These are phyloP conservation scores for Ceyx melanurus DNA, from an alignment of 2,113 vertebrate genomes.

Conservation along the genomic window DNA sequence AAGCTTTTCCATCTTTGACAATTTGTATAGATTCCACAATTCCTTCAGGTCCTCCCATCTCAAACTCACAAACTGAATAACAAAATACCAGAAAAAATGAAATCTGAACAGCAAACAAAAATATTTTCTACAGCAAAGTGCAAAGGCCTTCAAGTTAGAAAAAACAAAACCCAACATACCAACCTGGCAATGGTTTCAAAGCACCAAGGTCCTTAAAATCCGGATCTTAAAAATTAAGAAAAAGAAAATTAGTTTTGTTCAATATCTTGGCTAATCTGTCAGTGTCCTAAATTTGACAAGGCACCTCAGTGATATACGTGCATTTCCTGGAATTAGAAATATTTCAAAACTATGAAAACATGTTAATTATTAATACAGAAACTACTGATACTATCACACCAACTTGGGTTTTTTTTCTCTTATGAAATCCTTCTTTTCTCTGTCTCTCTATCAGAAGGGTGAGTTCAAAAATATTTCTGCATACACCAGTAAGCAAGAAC, in stretches of 20 bases:
- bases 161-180: slow-evolving; percentile 76
- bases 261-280: not conserved
- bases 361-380: not conserved
- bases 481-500: not conserved
- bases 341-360: not conserved
- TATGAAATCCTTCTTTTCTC: not conserved
- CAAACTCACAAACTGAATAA: slow-evolving; percentile 93
- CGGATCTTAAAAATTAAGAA: slow-evolving; percentile 89
- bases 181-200: slow-evolving; percentile 96
- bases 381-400: not conserved
- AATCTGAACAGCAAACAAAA: slow-evolving; percentile 71
- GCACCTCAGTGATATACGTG: not conserved
- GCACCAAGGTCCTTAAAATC: slow-evolving; percentile 97
- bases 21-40: slow-evolving; percentile 97
- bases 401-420: not conserved
- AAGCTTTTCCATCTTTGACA: slow-evolving; percentile 93
- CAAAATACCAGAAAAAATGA: slow-evolving; percentile 69
- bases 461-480: slow-evolving; percentile 9
- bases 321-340: not conserved
- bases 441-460: not conserved
- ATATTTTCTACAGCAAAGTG: slow-evolving; percentile 57
- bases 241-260: slow-evolving; percentile 67
- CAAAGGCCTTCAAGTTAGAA: slow-evolving; percentile 22
- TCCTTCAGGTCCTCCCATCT: slow-evolving; percentile 96
- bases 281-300: not conserved